phyloP scores from a whole-genome alignment of 2,888 invertebrate genomes.

The Dryadula phaetusa region DNA sequence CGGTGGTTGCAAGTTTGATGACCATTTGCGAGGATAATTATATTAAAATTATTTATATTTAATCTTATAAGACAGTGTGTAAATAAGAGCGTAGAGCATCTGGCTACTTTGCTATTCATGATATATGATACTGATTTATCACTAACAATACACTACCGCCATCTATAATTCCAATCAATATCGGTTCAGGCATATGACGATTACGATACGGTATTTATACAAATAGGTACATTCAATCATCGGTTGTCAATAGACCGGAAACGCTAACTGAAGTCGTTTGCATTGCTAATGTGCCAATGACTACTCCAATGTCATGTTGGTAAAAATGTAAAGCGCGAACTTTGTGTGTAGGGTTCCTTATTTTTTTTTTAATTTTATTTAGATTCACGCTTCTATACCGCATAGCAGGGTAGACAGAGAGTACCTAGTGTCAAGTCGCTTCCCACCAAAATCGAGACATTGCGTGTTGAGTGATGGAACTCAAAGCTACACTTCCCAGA shows the following conservation, averaged over 20 bases:
- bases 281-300: slow-evolving; percentile 71
- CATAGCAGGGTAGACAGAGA: too few relatives aligned
- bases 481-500: too few relatives aligned
- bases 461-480: too few relatives aligned
- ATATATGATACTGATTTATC: not conserved
- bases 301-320: slow-evolving; percentile 71
- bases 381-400: too few relatives aligned
- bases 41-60: too few relatives aligned
- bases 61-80: too few relatives aligned
- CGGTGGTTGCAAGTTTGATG: too few relatives aligned
- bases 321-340: slow-evolving; percentile 40
- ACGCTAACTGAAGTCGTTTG: slow-evolving; percentile 59
- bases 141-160: slow-evolving; percentile 44
- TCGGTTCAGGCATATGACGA: slow-evolving; percentile 60
- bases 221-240: slow-evolving; percentile 70
- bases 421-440: too few relatives aligned
- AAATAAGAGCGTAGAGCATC: too few relatives aligned
- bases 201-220: slow-evolving; percentile 61
- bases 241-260: slow-evolving; percentile 70
- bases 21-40: too few relatives aligned
- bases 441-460: too few relatives aligned
- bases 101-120: too few relatives aligned
- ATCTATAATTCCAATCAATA: slow-evolving; percentile 48
- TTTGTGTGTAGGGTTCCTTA: not conserved
- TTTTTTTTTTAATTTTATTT: not conserved